Evolutionary conservation across 2,797 vertebrate species (phyloP), one percentile per base, ranked within the genome.

Genomic region (Ceyx erithaca): DNA sequence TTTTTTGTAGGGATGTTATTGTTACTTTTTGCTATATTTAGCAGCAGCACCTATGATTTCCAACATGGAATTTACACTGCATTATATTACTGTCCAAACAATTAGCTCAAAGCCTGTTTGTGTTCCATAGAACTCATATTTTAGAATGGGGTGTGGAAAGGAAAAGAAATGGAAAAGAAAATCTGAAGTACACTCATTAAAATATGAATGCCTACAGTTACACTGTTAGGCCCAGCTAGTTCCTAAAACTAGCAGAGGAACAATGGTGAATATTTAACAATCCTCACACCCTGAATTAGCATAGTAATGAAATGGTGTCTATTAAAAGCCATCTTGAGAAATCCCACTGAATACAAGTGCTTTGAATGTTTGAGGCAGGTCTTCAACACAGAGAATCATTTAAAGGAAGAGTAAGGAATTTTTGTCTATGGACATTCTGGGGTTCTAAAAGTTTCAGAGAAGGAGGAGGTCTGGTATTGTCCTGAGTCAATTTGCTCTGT

Each of bases 401-500:
- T 33, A 90, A 81, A 43, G 23, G 14, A 66, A 92, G n/a, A 85
- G 19, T 75, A 90, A 80, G 23, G 12, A 77, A 48, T 87, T 61
- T 86, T 72, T 80, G 16, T 62, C 84, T 81, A 80, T 80, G 62
- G 85, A 67, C 15, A 25, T 77, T 89, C 35, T 66, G 71, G 67
- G 71, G 43, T 25, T 84, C 54, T 77, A 73, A 94, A 95, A 31
- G 35, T 85, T 93, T 92, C 48, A 78, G 87, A 71, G 88, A 92
- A 94, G 90, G 13, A 37, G 37, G 84, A 88, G 76, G 91, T 92
- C 91, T 93, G 92, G 96, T 92, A 97, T 97, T 94, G 96, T 96
- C 97, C 96, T 77, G 95, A 97, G 95, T 97, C 95, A 96, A 96
- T 98, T 97, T 97, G 97, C 94, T 88, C 43, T 94, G 83, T 85